A percentile compares a stretch with the other conserved stretches of the same genome.
Conservation (phyloP, 2,113 vertebrate genomes). For the Centropus bengalensis region DNA sequence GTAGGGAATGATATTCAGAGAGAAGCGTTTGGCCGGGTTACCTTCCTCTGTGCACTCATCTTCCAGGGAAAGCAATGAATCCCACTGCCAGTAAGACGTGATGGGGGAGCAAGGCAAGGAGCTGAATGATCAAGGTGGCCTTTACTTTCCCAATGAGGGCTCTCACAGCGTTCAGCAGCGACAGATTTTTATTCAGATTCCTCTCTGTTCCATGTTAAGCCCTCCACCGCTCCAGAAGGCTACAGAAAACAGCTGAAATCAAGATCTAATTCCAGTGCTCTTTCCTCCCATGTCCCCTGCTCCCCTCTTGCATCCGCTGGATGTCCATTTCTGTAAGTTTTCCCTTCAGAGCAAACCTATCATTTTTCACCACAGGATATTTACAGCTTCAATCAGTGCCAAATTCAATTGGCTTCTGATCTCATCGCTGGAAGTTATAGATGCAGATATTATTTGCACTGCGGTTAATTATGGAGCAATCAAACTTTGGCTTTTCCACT, state of each 20-base stretch:
- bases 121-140: not conserved
- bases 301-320: conserved; percentile 62
- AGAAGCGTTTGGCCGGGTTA: not conserved
- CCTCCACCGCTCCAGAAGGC: not conserved
- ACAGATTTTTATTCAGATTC: not conserved
- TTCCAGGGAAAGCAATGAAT: not conserved
- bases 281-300: conserved; percentile 44
- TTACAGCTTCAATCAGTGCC: conserved; percentile 83
- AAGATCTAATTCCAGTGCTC: conserved; percentile 37
- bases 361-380: conserved; percentile 84
- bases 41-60: not conserved
- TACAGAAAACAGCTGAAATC: conserved; percentile 52
- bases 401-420: conserved; percentile 83
- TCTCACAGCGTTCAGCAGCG: not conserved
- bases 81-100: rapidly evolving
- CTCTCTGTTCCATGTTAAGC: not conserved
- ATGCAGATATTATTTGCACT: conserved; percentile 87
- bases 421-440: conserved; percentile 81
- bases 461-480: conserved; percentile 88
- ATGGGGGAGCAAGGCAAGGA: not conserved
- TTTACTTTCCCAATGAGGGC: not conserved
- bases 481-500: conserved; percentile 88
- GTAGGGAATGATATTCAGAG: not conserved
- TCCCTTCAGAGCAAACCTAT: conserved; percentile 85
- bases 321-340: conserved; percentile 79